Conservation (phyloP, 1,140 invertebrate genomes). For the Pogonognathellus flavescens region DNA sequence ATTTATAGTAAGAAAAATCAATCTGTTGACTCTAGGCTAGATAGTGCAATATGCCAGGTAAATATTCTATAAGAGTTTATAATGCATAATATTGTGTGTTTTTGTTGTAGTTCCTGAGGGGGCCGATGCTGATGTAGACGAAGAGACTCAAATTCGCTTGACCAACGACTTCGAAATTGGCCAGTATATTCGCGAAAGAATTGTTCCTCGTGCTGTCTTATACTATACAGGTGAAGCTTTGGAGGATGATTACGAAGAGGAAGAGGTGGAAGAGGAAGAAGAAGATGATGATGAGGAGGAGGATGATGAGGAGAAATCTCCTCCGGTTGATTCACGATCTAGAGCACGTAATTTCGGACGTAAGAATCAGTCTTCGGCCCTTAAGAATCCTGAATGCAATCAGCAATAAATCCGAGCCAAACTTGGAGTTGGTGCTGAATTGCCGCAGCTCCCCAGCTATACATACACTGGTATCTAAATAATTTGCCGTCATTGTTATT, state of each 20-base stretch:
- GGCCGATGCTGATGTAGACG: constrained; percentile 73
- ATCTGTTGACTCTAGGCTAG: too few species aligned
- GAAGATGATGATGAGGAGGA: constrained; percentile 64
- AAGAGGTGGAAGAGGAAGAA: constrained; percentile 63
- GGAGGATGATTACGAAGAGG: constrained; percentile 66
- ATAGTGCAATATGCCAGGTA: too few species aligned
- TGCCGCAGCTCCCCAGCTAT: not conserved
- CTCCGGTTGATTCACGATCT: constrained; percentile 14
- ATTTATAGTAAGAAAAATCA: too few species aligned
- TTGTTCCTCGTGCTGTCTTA: constrained; percentile 92
- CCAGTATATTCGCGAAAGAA: constrained; percentile 94
- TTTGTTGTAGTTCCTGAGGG: too few species aligned
- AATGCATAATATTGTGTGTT: too few species aligned
- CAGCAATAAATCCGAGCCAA: constrained; percentile 61
- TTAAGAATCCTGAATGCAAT: constrained; percentile 62
- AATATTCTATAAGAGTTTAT: too few species aligned
- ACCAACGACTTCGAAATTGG: constrained; percentile 97
- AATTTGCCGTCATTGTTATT: too few species aligned
- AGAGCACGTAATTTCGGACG: constrained; percentile 40
- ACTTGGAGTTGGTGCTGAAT: not conserved
- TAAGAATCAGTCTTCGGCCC: constrained; percentile 23
- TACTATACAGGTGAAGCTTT: constrained; percentile 84
- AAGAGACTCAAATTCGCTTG: constrained; percentile 82
- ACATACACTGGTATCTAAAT: too few species aligned
- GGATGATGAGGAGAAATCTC: constrained; percentile 50